Evolutionary conservation across 1,140 invertebrate species (phyloP).

Genomic region (Rhynchophorus ferrugineus): DNA sequence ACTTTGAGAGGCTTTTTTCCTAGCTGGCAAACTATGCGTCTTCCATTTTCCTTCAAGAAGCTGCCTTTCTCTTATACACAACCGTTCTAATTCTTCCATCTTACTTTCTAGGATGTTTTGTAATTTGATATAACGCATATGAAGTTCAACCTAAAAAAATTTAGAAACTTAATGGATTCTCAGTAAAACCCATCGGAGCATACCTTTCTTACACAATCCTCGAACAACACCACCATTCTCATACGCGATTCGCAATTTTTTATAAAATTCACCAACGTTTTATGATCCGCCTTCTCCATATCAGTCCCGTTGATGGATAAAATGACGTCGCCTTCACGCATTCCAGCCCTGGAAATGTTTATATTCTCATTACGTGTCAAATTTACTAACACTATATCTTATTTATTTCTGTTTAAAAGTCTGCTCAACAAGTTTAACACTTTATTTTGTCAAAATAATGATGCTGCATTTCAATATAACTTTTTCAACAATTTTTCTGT

Average conservation of each 20-base stretch:
- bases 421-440: too few species aligned
- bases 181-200: too few species aligned
- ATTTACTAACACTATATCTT: neutral
- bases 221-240: conserved; percentile 91
- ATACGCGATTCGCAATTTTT: conserved; percentile 83
- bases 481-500: too few species aligned
- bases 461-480: too few species aligned
- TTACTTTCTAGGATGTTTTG: conserved; percentile 80
- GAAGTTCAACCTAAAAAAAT: conserved; percentile 64
- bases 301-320: conserved; percentile 88
- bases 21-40: conserved; percentile 74
- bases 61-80: conserved; percentile 75
- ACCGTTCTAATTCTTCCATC: conserved; percentile 73
- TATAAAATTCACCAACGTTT: conserved; percentile 83
- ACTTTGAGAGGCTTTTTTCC: conserved; percentile 60
- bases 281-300: conserved; percentile 87
- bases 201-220: conserved; percentile 90
- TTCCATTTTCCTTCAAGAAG: conserved; percentile 79
- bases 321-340: conserved; percentile 91
- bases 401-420: too few species aligned
- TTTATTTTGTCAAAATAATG: too few species aligned
- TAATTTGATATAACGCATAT: conserved; percentile 84
- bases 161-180: neutral
- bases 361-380: neutral
- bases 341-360: conserved; percentile 57